Percentiles rank a stretch among this genome's conserved stretches.
These are phyloP conservation scores for Protophormia terraenovae DNA, from an alignment of 2,888 invertebrate genomes.

Conservation along the genomic window DNA sequence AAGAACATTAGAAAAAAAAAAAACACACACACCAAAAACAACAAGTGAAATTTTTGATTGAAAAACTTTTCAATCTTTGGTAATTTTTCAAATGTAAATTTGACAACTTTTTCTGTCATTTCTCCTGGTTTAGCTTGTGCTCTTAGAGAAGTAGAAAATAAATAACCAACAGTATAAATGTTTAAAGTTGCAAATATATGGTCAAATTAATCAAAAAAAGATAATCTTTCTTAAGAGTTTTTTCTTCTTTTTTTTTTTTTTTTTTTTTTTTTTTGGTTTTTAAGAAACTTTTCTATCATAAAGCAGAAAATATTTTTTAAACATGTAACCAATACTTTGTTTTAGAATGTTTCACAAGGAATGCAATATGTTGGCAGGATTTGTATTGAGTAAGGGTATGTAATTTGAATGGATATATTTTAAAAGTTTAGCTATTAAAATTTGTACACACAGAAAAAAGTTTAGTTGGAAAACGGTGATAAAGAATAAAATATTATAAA, in stretches of 20 bases:
- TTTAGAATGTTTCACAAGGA: neutral
- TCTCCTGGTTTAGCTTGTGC: neutral
- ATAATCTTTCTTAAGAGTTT: slow-evolving; percentile 38
- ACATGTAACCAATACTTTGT: slow-evolving; percentile 6
- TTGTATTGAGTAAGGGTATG: no score
- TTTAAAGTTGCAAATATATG: slow-evolving; percentile 56
- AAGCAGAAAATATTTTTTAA: neutral
- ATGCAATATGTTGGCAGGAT: no score
- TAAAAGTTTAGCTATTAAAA: no score
- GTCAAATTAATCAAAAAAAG: slow-evolving; percentile 55
- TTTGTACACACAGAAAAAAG: no score
- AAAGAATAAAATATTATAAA: no score
- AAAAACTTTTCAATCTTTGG: slow-evolving; percentile 64
- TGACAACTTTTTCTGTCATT: slow-evolving; percentile 48
- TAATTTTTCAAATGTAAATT: slow-evolving; percentile 60
- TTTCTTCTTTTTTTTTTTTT: neutral
- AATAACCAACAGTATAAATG: neutral
- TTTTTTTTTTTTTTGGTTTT: neutral
- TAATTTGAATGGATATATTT: no score
- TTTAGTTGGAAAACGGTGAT: no score
- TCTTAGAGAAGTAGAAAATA: neutral
- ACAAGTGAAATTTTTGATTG: slow-evolving; percentile 53
- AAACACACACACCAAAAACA: neutral
- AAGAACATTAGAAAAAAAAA: neutral
- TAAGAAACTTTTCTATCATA: neutral